Conservation (phyloP, 1,140 invertebrate genomes). For the Anastatus disparis region DNA sequence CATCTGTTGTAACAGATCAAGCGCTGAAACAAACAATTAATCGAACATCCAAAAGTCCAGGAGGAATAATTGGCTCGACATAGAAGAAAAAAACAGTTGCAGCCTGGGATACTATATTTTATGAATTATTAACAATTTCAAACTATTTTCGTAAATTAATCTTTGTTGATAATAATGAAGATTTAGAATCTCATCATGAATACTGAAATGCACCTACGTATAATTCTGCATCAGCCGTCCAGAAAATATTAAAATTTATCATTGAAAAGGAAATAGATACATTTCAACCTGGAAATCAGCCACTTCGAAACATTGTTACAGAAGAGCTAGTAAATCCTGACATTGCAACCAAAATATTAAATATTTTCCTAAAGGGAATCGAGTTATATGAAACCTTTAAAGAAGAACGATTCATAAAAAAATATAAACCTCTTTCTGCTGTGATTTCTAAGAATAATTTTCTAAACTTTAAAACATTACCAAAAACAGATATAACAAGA, state of each 20-base stretch:
- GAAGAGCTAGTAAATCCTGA: not conserved
- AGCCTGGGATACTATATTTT: not conserved
- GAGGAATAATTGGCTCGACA: not conserved
- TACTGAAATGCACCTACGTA: not conserved
- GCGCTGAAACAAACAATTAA: slow-evolving; percentile 8
- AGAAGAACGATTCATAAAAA: not conserved
- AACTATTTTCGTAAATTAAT: not conserved
- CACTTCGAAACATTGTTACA: not conserved
- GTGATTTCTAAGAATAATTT: not conserved
- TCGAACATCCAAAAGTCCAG: slow-evolving; percentile 1
- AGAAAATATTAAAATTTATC: not conserved
- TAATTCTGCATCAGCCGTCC: not conserved
- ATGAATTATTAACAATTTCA: not conserved
- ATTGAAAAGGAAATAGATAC: not conserved
- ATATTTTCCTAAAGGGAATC: not conserved
- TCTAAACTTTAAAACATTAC: not conserved
- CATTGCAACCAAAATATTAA: not conserved
- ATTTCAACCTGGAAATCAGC: not conserved
- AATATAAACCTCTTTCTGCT: not conserved
- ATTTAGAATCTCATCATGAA: not conserved
- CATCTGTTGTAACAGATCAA: not conserved
- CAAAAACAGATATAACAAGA: not conserved
- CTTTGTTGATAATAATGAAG: no score
- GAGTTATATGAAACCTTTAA: not conserved
- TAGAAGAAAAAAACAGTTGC: slow-evolving; percentile 5